Conservation (phyloP, 2,113 vertebrate species). For the Isurus oxyrinchus region DNA sequence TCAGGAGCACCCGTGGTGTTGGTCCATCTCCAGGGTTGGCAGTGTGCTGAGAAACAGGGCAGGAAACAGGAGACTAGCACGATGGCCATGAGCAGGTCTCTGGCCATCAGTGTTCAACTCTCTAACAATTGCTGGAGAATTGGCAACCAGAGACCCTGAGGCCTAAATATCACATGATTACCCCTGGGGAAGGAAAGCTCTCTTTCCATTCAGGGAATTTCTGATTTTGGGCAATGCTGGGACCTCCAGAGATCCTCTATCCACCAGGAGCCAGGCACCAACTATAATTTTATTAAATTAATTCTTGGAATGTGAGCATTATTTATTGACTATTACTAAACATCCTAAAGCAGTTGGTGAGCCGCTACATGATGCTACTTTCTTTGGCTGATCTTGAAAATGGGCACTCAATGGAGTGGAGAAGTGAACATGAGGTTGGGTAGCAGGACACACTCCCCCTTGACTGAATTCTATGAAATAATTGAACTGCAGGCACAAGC, state of each 20-base stretch:
- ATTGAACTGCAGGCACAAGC: neutral
- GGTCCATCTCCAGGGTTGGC: neutral
- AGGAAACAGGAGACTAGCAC: neutral
- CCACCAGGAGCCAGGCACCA: neutral
- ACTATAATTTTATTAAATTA: neutral
- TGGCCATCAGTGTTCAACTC: too few relatives aligned
- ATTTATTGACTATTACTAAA: neutral
- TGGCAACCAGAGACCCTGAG: too few relatives aligned
- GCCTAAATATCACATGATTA: neutral
- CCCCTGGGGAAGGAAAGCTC: neutral
- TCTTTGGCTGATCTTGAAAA: neutral
- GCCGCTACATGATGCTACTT: neutral
- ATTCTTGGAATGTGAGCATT: neutral
- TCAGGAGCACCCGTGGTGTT: neutral
- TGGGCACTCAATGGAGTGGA: neutral
- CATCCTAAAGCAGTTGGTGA: neutral
- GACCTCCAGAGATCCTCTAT: neutral
- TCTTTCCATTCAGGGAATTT: neutral
- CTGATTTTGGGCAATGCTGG: neutral
- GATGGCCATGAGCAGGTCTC: neutral
- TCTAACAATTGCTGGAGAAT: neutral
- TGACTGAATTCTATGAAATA: neutral
- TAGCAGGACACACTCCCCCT: neutral
- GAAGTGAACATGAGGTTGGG: neutral
- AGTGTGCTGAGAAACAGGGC: neutral